A percentile compares a stretch with the other conserved stretches of the same genome.
These are phyloP conservation scores for Limnephilus lunatus DNA, from an alignment of 2,888 invertebrate species.

Conservation along the genomic window DNA sequence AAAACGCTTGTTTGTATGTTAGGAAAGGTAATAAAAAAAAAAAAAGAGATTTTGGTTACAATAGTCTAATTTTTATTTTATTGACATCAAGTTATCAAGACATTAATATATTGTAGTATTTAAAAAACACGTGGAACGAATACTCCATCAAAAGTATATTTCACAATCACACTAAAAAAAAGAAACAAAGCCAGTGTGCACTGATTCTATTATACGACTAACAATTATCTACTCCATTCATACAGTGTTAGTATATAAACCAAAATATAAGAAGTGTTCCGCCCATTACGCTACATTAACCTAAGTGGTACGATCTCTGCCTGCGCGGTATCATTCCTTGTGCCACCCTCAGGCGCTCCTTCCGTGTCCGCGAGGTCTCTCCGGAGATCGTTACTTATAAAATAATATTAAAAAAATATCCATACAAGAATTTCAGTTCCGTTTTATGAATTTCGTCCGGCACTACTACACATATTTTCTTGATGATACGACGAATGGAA, in stretches of 20 bases:
- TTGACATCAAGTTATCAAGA: slow-evolving; percentile 65
- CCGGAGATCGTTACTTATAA: slow-evolving; percentile 59
- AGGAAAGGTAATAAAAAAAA: neutral
- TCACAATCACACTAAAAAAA: slow-evolving; percentile 65
- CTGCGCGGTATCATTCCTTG: neutral
- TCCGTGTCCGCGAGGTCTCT: slow-evolving; percentile 18
- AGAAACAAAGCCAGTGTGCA: slow-evolving; percentile 58
- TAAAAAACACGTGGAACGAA: slow-evolving; percentile 57
- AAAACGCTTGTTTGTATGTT: neutral
- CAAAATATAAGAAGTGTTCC: slow-evolving; percentile 62
- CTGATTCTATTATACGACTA: slow-evolving; percentile 56
- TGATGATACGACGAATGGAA: slow-evolving; percentile 62
- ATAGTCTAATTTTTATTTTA: slow-evolving; percentile 60
- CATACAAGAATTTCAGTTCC: slow-evolving; percentile 66
- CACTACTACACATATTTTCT: slow-evolving; percentile 58
- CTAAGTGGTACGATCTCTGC: slow-evolving; percentile 62
- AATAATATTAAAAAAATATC: slow-evolving; percentile 62
- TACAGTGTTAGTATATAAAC: slow-evolving; percentile 60
- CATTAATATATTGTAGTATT: slow-evolving; percentile 53
- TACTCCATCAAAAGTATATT: slow-evolving; percentile 57
- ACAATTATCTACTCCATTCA: slow-evolving; percentile 60
- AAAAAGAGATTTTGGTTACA: slow-evolving; percentile 39
- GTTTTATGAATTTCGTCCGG: slow-evolving; percentile 59
- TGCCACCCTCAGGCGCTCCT: neutral
- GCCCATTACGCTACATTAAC: slow-evolving; percentile 59